Base-by-base conservation (phyloP, 2,797 vertebrate species). In the Labeo calbasu region DNA sequence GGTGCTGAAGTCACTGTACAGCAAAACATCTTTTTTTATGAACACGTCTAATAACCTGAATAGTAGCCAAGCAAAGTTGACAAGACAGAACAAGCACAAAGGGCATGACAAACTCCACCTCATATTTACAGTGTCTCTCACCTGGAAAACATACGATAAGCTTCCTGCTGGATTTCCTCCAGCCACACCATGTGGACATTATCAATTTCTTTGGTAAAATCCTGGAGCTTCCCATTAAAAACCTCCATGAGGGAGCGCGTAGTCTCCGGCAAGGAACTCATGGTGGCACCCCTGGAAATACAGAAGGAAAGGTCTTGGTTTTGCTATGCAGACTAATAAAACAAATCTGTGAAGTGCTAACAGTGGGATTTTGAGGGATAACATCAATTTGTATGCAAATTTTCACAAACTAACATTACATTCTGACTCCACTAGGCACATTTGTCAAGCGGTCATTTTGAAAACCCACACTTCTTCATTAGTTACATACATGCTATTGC, bases 121-220 rank as follows among this genome's bases (percentile, higher is more conserved):
- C 21, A 65, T 2, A 40, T 11, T 17, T 1, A 50, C 66, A 17
- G 32, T 12, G 61, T 40, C 55, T 13, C 87, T 9, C 77, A 98
- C 97, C 95, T 96, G 84, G 94, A 94, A 79, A 98, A 97, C 96
- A 99, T 97, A 78, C 92, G 94, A 61, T 92, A 88, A 1, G 98
- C 97, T 87, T 97, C 97, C 83, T 97, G 95, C 6, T 95, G 88
- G 73, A 99, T 98, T 89, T 99, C 98, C 77, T 92, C 79, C 43
- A 99, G 95, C 98, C 98, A 99, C 77, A 98, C 92, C 92, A 97
- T 91, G 84, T 99, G 95, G 43, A 94, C 94, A 79, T 91, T 94
- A 0, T 97, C 92, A 53, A 97, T 92, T 6, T 95, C 94, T 83
- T 14, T 82, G 40, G 92, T 80, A 79, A 97, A 95, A 36, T 96